Evolutionary conservation across 2,888 invertebrate genomes (phyloP).

Genomic region (Julus scandinavius): DNA sequence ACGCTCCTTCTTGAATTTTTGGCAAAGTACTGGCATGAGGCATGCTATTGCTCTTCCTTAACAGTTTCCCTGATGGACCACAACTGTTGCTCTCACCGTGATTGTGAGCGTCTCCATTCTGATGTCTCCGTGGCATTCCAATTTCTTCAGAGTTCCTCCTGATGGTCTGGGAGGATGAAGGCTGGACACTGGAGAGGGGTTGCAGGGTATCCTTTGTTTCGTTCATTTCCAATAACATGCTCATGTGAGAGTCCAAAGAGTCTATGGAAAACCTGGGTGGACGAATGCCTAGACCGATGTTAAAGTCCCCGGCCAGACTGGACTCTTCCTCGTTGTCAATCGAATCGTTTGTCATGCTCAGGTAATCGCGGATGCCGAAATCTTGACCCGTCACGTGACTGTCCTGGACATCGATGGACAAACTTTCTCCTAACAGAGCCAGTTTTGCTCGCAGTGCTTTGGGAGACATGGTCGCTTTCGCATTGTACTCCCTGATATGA

Average conservation of each 20-base stretch:
- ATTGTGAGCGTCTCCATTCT: slow-evolving; percentile 49
- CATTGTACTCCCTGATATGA: neutral
- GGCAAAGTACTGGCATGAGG: slow-evolving; percentile 53
- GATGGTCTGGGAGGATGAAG: neutral
- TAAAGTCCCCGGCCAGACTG: slow-evolving; percentile 56
- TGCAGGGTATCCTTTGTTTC: slow-evolving; percentile 46
- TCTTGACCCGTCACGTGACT: slow-evolving; percentile 43
- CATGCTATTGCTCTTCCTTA: slow-evolving; percentile 50
- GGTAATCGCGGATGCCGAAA: slow-evolving; percentile 56
- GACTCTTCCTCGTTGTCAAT: slow-evolving; percentile 56
- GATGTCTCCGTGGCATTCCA: neutral
- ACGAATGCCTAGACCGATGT: slow-evolving; percentile 52
- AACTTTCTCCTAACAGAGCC: slow-evolving; percentile 50
- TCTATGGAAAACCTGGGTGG: slow-evolving; percentile 57
- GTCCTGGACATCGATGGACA: slow-evolving; percentile 52
- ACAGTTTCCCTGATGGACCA: slow-evolving; percentile 32
- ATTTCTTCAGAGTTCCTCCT: slow-evolving; percentile 49
- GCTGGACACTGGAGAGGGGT: neutral
- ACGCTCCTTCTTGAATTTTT: slow-evolving; percentile 54
- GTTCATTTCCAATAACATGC: slow-evolving; percentile 52
- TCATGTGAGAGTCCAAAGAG: slow-evolving; percentile 53
- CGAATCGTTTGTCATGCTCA: slow-evolving; percentile 53
- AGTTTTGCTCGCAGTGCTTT: neutral
- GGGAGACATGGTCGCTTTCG: slow-evolving; percentile 27
- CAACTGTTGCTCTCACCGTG: slow-evolving; percentile 49